Conservation (phyloP, 2,113 vertebrate genomes). For the Phainopepla nitens region DNA sequence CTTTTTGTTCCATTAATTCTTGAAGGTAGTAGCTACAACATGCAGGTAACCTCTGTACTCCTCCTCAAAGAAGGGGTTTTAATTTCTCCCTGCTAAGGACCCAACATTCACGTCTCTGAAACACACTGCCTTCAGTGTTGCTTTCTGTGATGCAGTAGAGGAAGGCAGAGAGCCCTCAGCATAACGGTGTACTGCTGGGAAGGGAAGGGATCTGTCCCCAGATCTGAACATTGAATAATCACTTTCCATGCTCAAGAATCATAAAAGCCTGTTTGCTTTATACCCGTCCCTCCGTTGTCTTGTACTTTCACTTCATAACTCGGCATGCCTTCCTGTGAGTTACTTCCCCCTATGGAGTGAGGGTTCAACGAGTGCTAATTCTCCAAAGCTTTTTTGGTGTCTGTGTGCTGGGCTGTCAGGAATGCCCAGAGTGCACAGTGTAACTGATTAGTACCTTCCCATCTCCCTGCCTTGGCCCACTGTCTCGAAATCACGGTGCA, state of each 20-base stretch:
- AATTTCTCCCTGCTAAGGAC: not conserved
- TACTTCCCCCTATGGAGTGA: not conserved
- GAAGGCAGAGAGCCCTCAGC: not conserved
- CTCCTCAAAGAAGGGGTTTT: not conserved
- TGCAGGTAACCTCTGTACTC: not conserved
- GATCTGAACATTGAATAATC: not conserved
- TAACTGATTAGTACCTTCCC: not conserved
- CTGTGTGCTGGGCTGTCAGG: not conserved
- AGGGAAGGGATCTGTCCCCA: not conserved
- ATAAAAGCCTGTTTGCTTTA: not conserved
- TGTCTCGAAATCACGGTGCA: not conserved
- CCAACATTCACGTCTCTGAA: not conserved
- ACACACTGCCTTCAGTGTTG: not conserved
- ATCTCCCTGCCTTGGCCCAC: not conserved
- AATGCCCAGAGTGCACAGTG: not conserved
- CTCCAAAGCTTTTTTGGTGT: not conserved
- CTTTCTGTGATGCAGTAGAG: not conserved
- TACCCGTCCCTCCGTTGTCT: not conserved
- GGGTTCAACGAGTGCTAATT: not conserved
- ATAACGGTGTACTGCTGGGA: not conserved
- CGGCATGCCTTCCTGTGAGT: not conserved
- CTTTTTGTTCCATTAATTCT: not conserved
- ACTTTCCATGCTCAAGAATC: not conserved
- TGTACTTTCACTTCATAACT: not conserved
- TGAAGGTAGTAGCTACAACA: not conserved